Percentiles rank a stretch among this genome's conserved stretches.
Evolutionary conservation across 2,888 invertebrate genomes (phyloP).

Genomic region (Agrilus mali): DNA sequence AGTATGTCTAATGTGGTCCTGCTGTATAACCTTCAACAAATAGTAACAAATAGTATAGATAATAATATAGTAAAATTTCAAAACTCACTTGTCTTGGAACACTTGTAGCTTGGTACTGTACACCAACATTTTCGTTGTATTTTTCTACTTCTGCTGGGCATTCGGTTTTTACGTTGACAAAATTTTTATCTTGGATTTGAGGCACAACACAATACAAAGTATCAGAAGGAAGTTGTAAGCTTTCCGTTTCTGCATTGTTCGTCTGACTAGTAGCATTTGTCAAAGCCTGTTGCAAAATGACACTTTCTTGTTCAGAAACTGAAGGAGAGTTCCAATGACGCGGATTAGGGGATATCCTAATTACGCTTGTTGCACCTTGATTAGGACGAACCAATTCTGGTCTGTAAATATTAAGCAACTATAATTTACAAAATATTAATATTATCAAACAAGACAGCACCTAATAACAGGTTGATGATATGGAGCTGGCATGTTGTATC

Average conservation of each 20-base stretch:
- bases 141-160: constrained; percentile 34
- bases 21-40: constrained; percentile 24
- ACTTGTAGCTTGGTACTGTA: constrained; percentile 14
- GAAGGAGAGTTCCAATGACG: constrained; percentile 27
- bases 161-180: constrained; percentile 52
- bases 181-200: constrained; percentile 45
- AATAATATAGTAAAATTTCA: not conserved
- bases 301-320: constrained; percentile 33
- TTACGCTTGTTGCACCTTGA: constrained; percentile 62
- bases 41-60: not conserved
- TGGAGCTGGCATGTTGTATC: constrained; percentile 24
- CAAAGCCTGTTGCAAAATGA: constrained; percentile 29
- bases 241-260: constrained; percentile 18
- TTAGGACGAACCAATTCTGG: constrained; percentile 60
- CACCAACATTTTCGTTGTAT: constrained; percentile 20
- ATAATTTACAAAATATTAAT: too few relatives aligned
- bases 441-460: constrained; percentile 15
- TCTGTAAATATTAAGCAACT: constrained; percentile 29
- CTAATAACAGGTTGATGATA: constrained; percentile 32
- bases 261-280: constrained; percentile 22
- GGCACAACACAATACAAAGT: constrained; percentile 31
- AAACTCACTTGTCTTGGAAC: constrained; percentile 22
- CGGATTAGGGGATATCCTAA: constrained; percentile 68
- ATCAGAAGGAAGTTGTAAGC: constrained; percentile 18
- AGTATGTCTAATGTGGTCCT: constrained; percentile 25